phyloP scores from a whole-genome alignment of 2,888 invertebrate genomes.

The Unio delphinus region DNA sequence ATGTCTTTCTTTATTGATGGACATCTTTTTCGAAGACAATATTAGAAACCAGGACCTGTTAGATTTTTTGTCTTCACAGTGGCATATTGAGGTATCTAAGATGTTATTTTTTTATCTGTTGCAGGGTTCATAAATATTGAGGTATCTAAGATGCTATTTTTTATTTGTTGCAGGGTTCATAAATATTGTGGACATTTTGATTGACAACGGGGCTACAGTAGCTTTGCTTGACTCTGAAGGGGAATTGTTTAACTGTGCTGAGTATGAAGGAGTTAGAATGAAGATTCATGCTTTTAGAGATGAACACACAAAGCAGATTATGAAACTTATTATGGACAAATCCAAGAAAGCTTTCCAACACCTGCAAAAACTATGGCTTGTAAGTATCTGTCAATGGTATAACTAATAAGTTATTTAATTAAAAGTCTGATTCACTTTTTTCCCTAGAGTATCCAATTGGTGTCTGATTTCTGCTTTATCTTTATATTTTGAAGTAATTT shows the following conservation, averaged over 20 bases:
- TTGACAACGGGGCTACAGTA: slow-evolving; percentile 59
- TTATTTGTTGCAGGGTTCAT: slow-evolving; percentile 49
- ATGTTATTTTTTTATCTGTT: slow-evolving; percentile 2
- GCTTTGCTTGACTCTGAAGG: slow-evolving; percentile 54
- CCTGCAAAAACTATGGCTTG: slow-evolving; percentile 56
- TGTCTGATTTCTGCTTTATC: too few species aligned
- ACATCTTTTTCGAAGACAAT: not conserved
- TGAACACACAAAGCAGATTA: slow-evolving; percentile 50
- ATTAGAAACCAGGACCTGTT: too few species aligned
- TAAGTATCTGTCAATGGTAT: slow-evolving; percentile 25
- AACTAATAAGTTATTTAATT: not conserved
- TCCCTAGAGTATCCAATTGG: too few species aligned
- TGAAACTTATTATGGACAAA: slow-evolving; percentile 47
- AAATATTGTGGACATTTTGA: slow-evolving; percentile 52
- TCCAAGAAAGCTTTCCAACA: slow-evolving; percentile 41
- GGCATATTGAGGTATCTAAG: not conserved
- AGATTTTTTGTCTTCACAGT: too few species aligned
- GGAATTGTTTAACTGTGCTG: slow-evolving; percentile 52
- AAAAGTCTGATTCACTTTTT: not conserved
- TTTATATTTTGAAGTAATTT: too few species aligned
- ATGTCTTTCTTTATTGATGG: not conserved
- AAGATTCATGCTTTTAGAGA: slow-evolving; percentile 55
- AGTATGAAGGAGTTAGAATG: slow-evolving; percentile 61
- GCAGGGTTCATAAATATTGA: slow-evolving; percentile 48
- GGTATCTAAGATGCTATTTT: not conserved